Conservation (phyloP, 2,888 invertebrate species). For the Noctua fimbriata region DNA sequence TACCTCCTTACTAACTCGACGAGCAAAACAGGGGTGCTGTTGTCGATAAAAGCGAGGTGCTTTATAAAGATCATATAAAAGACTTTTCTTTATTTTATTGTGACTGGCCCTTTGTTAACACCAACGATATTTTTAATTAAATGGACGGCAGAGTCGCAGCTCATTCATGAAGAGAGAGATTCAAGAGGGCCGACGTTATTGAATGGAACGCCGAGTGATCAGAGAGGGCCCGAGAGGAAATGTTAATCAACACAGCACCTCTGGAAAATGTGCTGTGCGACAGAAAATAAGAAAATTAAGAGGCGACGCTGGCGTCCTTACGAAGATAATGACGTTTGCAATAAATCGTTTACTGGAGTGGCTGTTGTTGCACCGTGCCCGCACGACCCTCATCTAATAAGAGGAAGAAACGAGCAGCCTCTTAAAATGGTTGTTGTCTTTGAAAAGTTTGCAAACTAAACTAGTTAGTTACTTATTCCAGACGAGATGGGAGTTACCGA, state of each 20-base stretch:
- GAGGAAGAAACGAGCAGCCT: neutral
- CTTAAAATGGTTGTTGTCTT: slow-evolving; percentile 14
- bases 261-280: neutral
- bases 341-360: slow-evolving; percentile 4
- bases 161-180: neutral
- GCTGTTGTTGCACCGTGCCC: neutral
- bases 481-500: neutral
- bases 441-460: slow-evolving; percentile 6
- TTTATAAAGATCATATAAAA: neutral
- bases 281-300: slow-evolving; percentile 13
- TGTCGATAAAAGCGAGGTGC: neutral
- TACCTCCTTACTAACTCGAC: neutral
- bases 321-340: slow-evolving; percentile 5
- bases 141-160: neutral
- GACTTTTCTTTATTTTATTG: neutral
- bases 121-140: slow-evolving; percentile 3
- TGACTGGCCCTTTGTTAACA: neutral
- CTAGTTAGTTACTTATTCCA: neutral
- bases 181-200: slow-evolving; percentile 2
- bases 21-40: neutral
- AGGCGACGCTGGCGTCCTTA: neutral
- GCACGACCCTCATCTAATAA: neutral
- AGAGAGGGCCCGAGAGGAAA: neutral
- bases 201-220: slow-evolving; percentile 1
- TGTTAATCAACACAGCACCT: neutral